Base-by-base conservation (phyloP, 2,113 vertebrate species). In the Petroica traversi region DNA sequence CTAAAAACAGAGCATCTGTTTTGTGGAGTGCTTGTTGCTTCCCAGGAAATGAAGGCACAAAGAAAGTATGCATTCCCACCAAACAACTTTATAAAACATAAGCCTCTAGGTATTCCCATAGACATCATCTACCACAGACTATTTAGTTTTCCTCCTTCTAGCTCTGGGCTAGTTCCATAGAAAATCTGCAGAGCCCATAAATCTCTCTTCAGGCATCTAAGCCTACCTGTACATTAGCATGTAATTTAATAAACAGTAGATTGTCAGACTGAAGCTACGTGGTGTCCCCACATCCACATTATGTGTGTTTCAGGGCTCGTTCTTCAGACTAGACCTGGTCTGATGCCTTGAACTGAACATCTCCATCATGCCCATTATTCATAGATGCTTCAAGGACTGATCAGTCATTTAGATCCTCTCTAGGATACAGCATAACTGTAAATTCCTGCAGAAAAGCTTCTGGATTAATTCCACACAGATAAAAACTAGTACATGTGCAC, bases 31-130 rank as follows among this genome's bases (percentile, higher is more conserved):
- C 14, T 66, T 85, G 72, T 79, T 79, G 40, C 59, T 92, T 95
- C 78, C 88, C 88, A 88, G 89, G 38, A 92, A 89, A 78, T 9
- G 23, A 72, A 57, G 16, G 48, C 57, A 92, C 6, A 38, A 82
- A 91, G 14, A 38, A 82, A 91, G 14, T n/a, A 66, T 19, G 23
- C 25, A 88, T 91, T 95, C 78, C 40, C 89, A 92, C 93, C 85
- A 77, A 85, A 73, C 54, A 82, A 57, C 66, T 76, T 11, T 5
- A 14, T 85, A 73, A 94, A 93, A 85, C 69, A 79, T 22, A 88
- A 80, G 91, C 92, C 91, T 96, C 68, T 48, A 92, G 86, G 86
- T 96, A 67, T 95, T 97, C 94, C 82, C 94, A 94, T 36, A 94
- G 82, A 88, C 78, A 80, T 49, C 3, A 77, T 76, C 51, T 80